Evolutionary conservation across 37 sponge, comb jelly and placozoan genomes (phyloP).

Genomic region (Axinella damicornis): DNA sequence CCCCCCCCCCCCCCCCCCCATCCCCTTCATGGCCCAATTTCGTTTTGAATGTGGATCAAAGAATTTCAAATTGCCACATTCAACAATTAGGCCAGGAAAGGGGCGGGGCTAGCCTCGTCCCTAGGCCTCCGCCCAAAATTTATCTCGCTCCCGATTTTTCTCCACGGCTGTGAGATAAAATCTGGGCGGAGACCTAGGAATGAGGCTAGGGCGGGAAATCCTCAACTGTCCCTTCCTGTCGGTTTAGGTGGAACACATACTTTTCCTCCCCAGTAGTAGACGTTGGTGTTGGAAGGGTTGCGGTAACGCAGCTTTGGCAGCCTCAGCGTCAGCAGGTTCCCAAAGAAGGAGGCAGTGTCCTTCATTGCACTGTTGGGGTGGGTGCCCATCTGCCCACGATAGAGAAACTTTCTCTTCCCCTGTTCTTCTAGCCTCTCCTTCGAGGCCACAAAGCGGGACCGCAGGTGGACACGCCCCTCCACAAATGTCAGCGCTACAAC

Average conservation of each 20-base stretch:
- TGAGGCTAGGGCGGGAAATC: no score
- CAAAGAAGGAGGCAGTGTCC: conserved; percentile 60
- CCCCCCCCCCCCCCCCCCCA: no score
- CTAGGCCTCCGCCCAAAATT: no score
- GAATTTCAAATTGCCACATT: no score
- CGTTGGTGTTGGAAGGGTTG: conserved; percentile 94
- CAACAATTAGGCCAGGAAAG: no score
- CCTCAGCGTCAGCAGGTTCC: conserved; percentile 31
- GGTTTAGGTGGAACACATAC: conserved; percentile 27
- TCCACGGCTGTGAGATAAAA: no score
- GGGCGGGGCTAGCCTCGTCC: no score
- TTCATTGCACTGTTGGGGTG: conserved; percentile 60
- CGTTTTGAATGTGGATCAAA: no score
- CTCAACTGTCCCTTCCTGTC: no score
- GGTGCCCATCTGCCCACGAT: conserved; percentile 90
- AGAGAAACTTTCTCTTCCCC: conserved; percentile 57
- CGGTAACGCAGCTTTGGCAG: conserved; percentile 73
- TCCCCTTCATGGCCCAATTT: no score
- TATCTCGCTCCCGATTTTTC: no score
- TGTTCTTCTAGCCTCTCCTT: conserved; percentile 71
- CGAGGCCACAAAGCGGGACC: conserved; percentile 75
- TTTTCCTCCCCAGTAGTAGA: conserved; percentile 95
- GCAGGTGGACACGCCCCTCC: conserved; percentile 81
- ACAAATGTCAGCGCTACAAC: conserved; percentile 83
- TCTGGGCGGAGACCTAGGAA: no score